A percentile compares a stretch with the other conserved stretches of the same genome.
phyloP scores from a whole-genome alignment of 64 coral and sea anemone genomes.

The Montipora capricornis region DNA sequence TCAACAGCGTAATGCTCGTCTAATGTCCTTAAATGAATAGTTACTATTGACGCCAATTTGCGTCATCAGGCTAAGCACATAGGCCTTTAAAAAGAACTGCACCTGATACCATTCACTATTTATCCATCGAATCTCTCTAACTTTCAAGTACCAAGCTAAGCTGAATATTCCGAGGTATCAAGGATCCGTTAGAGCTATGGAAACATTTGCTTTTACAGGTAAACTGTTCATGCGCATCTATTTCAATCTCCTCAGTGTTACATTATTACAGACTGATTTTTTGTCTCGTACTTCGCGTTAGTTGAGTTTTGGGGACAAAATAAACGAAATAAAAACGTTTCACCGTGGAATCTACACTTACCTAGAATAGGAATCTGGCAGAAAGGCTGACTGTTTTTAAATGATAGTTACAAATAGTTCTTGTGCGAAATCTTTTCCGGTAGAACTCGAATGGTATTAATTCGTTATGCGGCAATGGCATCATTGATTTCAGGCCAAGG shows the following conservation, averaged over 20 bases:
- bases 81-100: constrained; percentile 6
- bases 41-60: constrained; percentile 50
- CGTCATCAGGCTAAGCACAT: constrained; percentile 37
- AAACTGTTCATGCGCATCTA: not conserved
- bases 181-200: constrained; percentile 12
- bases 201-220: constrained; percentile 55
- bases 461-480: not conserved
- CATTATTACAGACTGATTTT: no score
- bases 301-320: constrained; percentile 25
- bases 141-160: constrained; percentile 5
- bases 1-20: constrained; percentile 34
- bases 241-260: not conserved
- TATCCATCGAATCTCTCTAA: not conserved
- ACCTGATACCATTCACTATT: not conserved
- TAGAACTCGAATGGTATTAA: not conserved
- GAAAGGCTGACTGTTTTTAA: not conserved
- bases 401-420: no score
- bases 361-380: not conserved
- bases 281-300: not conserved
- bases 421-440: no score
- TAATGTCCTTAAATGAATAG: constrained; percentile 55
- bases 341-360: not conserved
- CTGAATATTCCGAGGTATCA: not conserved
- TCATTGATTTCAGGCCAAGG: constrained; percentile 70
- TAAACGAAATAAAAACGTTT: not conserved